Evolutionary conservation across 2,888 invertebrate genomes (phyloP), one percentile per base, ranked within the genome.

Genomic region (Monopis laevigella): DNA sequence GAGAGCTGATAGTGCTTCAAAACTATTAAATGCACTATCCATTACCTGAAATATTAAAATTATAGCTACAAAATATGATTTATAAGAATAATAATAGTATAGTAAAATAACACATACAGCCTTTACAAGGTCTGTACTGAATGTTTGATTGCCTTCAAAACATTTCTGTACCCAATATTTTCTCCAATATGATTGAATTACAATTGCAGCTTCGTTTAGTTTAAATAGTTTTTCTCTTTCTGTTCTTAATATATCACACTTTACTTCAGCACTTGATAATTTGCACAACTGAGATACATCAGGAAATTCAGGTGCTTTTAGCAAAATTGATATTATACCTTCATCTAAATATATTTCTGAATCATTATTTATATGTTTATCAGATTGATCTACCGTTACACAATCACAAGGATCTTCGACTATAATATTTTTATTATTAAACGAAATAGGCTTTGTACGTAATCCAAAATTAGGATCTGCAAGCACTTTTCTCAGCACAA

Each of bases 391-490:
- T 2, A 46, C 40, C 46, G 68, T 54, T 0, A 55, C 3, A 43
- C 75, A 78, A 42, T 75, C 74, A 46, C 77, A 77, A 0, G 67
- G 61, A 39, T 77, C 75, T 18, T 43, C 39, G 1, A 48, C 41
- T 1, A 53, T 52, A 2, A 69, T 56, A 11, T 60, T 54, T 42
- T 60, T 59, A 3, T 65, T 47, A 2, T 61, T 57, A 14, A 42
- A 56, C 0, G 55, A 34, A 0, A 4, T 10, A 2, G 66, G 62
- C 42, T 68, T 69, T 0, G 51, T 53, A 1, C 69, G 62, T 4
- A 77, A 48, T 3, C 80, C 77, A 48, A 78, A 73, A 17, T 73
- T 65, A 11, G 80, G 78, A 41, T 77, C 77, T 12, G 57, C 53
- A 2, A 80, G 64, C 39, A 57, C 64, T 17, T 55, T 55, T 40